A percentile compares a stretch with the other conserved stretches of the same genome.
These are phyloP conservation scores for Lasioglossum oenotherae DNA, from an alignment of 2,888 invertebrate species.

Conservation along the genomic window DNA sequence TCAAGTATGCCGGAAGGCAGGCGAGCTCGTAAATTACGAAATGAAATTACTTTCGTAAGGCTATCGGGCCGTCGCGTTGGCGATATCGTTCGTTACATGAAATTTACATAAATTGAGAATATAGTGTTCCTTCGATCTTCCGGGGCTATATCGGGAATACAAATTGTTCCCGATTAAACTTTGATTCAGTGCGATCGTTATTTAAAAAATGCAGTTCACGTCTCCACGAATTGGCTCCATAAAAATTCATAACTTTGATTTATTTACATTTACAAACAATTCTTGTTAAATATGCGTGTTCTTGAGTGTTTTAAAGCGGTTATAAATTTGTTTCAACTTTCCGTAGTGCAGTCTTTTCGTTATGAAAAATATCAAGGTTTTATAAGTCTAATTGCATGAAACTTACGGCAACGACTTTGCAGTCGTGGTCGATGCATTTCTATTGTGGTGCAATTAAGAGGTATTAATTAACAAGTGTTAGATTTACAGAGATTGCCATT, in stretches of 20 bases:
- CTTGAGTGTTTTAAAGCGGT: not conserved
- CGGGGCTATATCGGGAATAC: slow-evolving; percentile 4
- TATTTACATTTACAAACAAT: not conserved
- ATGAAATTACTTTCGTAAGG: slow-evolving; percentile 36
- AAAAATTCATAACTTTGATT: not conserved
- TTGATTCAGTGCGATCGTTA: slow-evolving; percentile 19
- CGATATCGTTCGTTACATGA: slow-evolving; percentile 28
- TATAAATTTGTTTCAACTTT: not conserved
- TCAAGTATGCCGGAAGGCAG: not conserved
- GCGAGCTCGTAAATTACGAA: slow-evolving; percentile 31
- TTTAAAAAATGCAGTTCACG: not conserved
- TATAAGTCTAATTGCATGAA: not conserved
- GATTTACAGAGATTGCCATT: not conserved
- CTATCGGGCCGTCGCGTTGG: slow-evolving; percentile 2
- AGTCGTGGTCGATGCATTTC: too few species aligned
- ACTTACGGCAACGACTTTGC: not conserved
- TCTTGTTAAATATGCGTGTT: not conserved
- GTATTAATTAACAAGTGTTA: not conserved
- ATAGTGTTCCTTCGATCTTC: slow-evolving; percentile 16
- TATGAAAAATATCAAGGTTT: not conserved
- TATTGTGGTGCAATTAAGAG: too few species aligned
- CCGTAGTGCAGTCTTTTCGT: not conserved
- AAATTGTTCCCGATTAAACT: slow-evolving; percentile 12
- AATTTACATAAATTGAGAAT: slow-evolving; percentile 36
- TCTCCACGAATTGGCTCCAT: not conserved